Percentiles rank a stretch among this genome's conserved stretches.
Evolutionary conservation across 2,888 invertebrate species (phyloP).

Genomic region (Eupithecia subfuscata): DNA sequence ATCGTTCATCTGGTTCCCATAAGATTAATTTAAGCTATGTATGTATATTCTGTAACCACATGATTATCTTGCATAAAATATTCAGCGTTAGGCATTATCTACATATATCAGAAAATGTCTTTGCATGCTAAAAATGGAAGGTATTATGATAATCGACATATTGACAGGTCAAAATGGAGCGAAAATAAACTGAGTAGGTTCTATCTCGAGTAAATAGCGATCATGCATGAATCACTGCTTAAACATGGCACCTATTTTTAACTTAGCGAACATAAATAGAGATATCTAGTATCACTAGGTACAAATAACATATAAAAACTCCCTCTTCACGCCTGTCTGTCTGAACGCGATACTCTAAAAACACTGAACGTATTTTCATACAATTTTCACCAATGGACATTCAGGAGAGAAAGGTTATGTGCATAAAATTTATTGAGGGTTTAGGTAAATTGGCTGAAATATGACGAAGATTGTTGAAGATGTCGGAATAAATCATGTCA

Average conservation of each 20-base stretch:
- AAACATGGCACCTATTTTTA: conserved; percentile 1
- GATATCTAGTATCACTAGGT: neutral
- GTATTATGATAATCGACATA: neutral
- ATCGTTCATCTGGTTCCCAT: no score
- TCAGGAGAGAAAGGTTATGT: neutral
- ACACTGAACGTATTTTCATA: neutral
- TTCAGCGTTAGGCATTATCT: neutral
- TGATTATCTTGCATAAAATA: no score
- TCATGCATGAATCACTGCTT: conserved; percentile 6
- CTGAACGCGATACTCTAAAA: neutral
- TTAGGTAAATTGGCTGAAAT: neutral
- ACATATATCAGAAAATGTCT: neutral
- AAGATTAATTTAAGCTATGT: no score
- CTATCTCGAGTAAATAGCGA: neutral
- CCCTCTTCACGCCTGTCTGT: neutral
- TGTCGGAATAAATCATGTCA: neutral
- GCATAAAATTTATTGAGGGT: neutral
- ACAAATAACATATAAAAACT: neutral
- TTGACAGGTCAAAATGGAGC: neutral
- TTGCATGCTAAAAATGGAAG: neutral
- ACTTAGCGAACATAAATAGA: neutral
- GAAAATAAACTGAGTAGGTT: neutral
- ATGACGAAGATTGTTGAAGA: neutral
- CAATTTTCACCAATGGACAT: neutral
- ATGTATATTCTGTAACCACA: no score